Conservation (phyloP, 2,113 vertebrate species). For the Lophius piscatorius region DNA sequence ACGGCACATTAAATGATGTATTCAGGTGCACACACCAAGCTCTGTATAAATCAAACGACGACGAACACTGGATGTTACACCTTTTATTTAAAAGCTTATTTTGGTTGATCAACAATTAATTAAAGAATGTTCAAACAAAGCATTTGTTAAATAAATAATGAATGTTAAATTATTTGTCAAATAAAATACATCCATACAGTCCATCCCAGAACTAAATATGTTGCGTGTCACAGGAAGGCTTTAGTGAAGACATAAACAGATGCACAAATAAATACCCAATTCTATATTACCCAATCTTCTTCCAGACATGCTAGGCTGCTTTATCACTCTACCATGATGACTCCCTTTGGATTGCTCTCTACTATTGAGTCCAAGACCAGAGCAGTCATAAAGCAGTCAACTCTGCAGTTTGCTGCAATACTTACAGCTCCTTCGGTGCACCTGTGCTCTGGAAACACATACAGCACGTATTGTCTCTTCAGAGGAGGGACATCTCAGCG, state of each 20-base stretch:
- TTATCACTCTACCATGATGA: slow-evolving; percentile 27
- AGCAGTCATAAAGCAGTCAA: slow-evolving; percentile 49
- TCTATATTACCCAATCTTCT: neutral
- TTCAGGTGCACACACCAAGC: too few relatives aligned
- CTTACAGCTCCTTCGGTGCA: slow-evolving; percentile 32
- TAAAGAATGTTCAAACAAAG: too few relatives aligned
- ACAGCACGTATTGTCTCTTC: neutral
- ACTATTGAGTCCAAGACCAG: slow-evolving; percentile 1
- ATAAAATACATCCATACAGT: too few relatives aligned
- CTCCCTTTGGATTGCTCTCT: slow-evolving; percentile 35
- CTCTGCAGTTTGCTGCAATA: slow-evolving; percentile 14
- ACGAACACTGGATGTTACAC: too few relatives aligned
- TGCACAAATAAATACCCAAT: slow-evolving; percentile 1
- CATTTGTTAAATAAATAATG: too few relatives aligned
- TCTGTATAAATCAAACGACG: too few relatives aligned
- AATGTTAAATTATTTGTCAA: too few relatives aligned
- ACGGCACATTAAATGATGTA: too few relatives aligned
- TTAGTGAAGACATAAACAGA: slow-evolving; percentile 2
- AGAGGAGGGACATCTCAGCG: slow-evolving; percentile 13
- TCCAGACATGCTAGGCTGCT: slow-evolving; percentile 24
- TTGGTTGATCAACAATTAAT: too few relatives aligned
- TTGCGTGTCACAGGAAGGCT: too few relatives aligned
- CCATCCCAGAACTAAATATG: too few relatives aligned
- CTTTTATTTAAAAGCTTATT: too few relatives aligned
- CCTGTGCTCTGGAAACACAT: slow-evolving; percentile 23